Evolutionary conservation across 2,888 invertebrate genomes (phyloP), one percentile per base, ranked within the genome.

Genomic region (Machimus atricapillus): DNA sequence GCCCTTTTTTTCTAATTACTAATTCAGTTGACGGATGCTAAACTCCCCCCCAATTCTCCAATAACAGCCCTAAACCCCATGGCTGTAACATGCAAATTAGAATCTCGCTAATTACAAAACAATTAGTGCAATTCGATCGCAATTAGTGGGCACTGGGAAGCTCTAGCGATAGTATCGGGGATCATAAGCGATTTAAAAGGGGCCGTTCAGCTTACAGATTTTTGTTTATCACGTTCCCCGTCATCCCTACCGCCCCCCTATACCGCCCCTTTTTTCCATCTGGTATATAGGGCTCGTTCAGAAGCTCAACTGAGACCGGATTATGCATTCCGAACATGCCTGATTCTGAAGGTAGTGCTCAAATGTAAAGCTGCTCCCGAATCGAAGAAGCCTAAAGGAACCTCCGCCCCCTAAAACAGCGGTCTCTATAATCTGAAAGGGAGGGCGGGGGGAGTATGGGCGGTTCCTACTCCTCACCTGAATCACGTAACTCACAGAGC

Each of bases 401-500:
- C 23, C 76, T 76, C 12, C 27, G 27, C n/a, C 76, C 40, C 74
- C 76, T 34, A 66, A 66, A 66, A 27, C 1, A 27, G 23, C 19
- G 66, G 40, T 12, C 40, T 40, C 40, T 40, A n/a, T n/a, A 46
- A 16, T 46, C 16, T 66, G 40, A 40, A 40, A 19, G 23, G 66
- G 58, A 3, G 8, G 6, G 6, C 0, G 58, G 66, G 66, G 27
- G 43, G 12, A 43, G 43, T 9, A 14, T 14, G 43, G 43, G 12
- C 4, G 43, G 43, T 46, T 46, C 14, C 16, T 66, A 66, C 27
- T 27, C 27, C 66, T 66, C 66, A 66, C 23, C 66, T 27, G 66
- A 66, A 43, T 79, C 79, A 79, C 79, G 79, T 82, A 82, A 82
- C 52, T 52, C 82, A 82, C 58, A 58, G 23, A 82, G 58, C 76